Base-by-base conservation (phyloP, 2,797 vertebrate species). In the Thaleichthys pacificus region DNA sequence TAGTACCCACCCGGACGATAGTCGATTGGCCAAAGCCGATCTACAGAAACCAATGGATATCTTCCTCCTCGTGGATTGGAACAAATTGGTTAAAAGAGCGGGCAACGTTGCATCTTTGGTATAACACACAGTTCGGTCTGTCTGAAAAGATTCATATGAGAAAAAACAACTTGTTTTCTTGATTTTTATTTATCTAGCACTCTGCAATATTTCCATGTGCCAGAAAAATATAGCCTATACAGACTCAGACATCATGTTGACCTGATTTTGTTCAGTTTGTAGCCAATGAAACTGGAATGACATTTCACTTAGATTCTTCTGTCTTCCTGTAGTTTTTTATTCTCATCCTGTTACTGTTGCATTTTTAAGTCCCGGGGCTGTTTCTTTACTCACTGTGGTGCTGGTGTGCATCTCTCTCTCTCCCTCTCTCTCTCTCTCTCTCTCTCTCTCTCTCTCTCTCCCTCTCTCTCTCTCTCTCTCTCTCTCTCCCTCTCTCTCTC, bases 311-410 rank as follows among this genome's bases (percentile, higher is more conserved):
- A 5, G 15, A 11, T 56, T 56, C 11, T 56, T 56, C 11, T 24
- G 22, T 60, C 22, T 60, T 61, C 58, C 19, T 5, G 24, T 26
- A 11, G 19, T 57, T 61, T 11, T 11, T 61, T 56, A 17, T 19
- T 56, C 51, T n/a, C 51, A 56, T 56, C 51, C 51, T n/a, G 51
- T 69, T 61, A 61, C 62, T 79, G 77, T 71, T 82, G 80, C 77
- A 80, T 35, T 79, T 84, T 83, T 19, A 75, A 82, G 73, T 75
- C 47, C 78, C 7, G 2, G 60, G 24, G 66, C 65, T 80, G 30
- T 57, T 42, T 62, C 51, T 57, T 71, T 66, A 26, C 42, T 79
- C 66, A 77, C 77, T 65, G 68, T 80, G 70, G 73, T 82, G 64
- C 76, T 82, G 54, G 57, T 80, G 42, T 80, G 84, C 74, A 67